Evolutionary conservation across 1,140 invertebrate genomes (phyloP), one percentile per base, ranked within the genome.

Genomic region (Pseudomyrmex concolor): DNA sequence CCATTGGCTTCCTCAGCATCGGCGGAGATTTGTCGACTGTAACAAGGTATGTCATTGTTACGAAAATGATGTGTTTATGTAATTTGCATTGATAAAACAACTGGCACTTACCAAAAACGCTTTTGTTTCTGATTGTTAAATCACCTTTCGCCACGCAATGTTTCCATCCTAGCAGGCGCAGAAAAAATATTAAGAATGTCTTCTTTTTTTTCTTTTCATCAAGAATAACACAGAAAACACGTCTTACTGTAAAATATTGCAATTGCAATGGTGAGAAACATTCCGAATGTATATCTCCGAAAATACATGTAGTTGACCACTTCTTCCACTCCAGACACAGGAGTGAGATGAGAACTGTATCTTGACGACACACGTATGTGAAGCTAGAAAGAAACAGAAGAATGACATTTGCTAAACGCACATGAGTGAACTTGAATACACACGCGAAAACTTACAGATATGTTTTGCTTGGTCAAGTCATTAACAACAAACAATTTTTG

Each of bases 381-480:
- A n/a, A 94, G 86, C 93, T 94, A 64, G 55, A 91, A 82, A 67
- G 74, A 70, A 86, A 85, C 70, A 73, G 19, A 13, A 84, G 62
- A 50, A 81, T 83, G 73, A 63, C 19, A 34, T 17, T 59, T 74
- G 60, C 22, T 50, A 12, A 67, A 34, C 34, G 7, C 34, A 34
- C 34, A 34, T 34, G 34, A 34, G 34, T 7, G 0, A 34, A 7
- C 34, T 34, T 34, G 34, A 34, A 7, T 34, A 34, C 34, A 34
- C 4, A 7, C 34, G 34, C 34, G 34, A 34, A 25, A 25, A 90
- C 90, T 85, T 88, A 94, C 93, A 50, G 93, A 92, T 88, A 94
- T 89, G 84, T 94, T 94, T 89, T 94, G 94, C 57, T 91, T 93
- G 0, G 93, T 94, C 1, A 94, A 80, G 68, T 93, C 92, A 83